These are phyloP conservation scores for Parazoanthus atlanticus DNA, from an alignment of 92 coral and sea anemone species.

Conservation along the genomic window DNA sequence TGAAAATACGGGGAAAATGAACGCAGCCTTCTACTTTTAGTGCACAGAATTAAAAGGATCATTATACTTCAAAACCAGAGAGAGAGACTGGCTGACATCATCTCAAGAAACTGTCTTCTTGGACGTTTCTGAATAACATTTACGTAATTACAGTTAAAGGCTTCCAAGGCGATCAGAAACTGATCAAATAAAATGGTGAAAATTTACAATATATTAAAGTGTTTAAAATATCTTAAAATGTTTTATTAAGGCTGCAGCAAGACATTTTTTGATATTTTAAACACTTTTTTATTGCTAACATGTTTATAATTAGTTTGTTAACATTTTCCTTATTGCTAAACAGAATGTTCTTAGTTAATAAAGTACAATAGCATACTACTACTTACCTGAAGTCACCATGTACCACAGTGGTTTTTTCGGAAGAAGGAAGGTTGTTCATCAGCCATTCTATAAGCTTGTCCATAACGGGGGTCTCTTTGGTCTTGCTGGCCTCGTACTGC, in stretches of 20 bases:
- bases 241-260: too few relatives aligned
- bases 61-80: not conserved
- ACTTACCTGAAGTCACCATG: slow-evolving; percentile 94
- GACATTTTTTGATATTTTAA: too few relatives aligned
- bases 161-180: not conserved
- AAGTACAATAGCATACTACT: not conserved
- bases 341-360: too few relatives aligned
- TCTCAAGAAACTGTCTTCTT: not conserved
- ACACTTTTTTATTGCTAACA: too few relatives aligned
- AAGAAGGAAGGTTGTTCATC: slow-evolving; percentile 63
- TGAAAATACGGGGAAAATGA: not conserved
- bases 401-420: slow-evolving; percentile 89
- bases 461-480: slow-evolving; percentile 89
- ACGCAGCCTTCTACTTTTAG: not conserved
- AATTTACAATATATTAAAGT: too few relatives aligned
- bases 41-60: not conserved
- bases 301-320: not conserved
- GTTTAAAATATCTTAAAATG: too few relatives aligned
- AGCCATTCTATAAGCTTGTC: slow-evolving; percentile 82
- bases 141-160: too few relatives aligned
- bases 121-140: not conserved
- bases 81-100: not conserved
- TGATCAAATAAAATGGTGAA: too few relatives aligned
- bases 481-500: slow-evolving; percentile 96
- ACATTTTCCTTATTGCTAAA: not conserved